These are phyloP conservation scores for Sphinx pinastri DNA, from an alignment of 2,888 invertebrate genomes.

Conservation along the genomic window DNA sequence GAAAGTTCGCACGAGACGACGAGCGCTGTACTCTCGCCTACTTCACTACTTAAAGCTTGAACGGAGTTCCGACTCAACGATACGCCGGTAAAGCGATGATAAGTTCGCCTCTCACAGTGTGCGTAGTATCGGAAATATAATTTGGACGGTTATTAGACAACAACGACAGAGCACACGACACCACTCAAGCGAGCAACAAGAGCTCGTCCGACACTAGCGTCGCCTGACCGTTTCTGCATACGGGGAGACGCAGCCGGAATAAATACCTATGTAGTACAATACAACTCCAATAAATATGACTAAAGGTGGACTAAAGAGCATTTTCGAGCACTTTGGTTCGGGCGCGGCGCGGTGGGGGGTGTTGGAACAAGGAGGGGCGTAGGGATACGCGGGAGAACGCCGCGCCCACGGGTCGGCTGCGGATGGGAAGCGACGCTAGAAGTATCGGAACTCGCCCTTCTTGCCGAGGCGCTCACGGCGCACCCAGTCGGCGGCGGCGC, in stretches of 20 bases:
- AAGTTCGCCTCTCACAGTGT: not conserved
- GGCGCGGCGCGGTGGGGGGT: not conserved
- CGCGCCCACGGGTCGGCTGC: not conserved
- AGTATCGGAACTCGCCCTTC: conserved; percentile 97
- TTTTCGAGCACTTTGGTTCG: not conserved
- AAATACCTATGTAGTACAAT: not conserved
- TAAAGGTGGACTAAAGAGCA: conserved; percentile 13
- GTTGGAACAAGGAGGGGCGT: conserved; percentile 28
- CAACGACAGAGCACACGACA: conserved; percentile 32
- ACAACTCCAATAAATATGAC: conserved; percentile 22
- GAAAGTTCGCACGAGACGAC: not conserved
- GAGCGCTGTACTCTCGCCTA: not conserved
- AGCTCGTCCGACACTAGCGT: conserved; percentile 35
- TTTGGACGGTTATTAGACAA: not conserved
- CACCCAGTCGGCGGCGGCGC: conserved; percentile 91
- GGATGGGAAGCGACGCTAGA: conserved; percentile 78
- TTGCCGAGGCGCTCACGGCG: conserved; percentile 95
- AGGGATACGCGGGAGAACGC: not conserved
- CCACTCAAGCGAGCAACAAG: conserved; percentile 35
- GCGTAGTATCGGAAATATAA: not conserved
- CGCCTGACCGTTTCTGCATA: conserved; percentile 31
- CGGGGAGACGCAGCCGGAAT: not conserved
- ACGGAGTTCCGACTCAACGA: not conserved
- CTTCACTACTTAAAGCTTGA: not conserved
- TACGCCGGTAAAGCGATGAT: not conserved